Evolutionary conservation across 2,888 invertebrate species (phyloP), one percentile per base, ranked within the genome.

Genomic region (Acronicta aceris): DNA sequence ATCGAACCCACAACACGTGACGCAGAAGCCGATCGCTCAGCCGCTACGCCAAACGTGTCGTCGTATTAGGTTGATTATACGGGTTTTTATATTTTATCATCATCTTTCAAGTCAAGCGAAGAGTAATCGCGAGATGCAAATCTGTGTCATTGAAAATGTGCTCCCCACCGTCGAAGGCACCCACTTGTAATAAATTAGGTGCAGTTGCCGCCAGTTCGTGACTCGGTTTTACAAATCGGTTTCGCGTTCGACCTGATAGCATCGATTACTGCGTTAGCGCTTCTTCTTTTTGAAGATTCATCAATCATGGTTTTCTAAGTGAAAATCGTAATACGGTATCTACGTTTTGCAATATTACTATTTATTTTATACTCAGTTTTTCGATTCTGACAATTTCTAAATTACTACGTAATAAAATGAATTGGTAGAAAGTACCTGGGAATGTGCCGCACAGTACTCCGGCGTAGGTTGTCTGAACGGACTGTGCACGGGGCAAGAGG

Each of bases 401-500:
- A 38, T 13, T n/a, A 38, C 38, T 38, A 38, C n/a, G 10, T 12
- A 33, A 33, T 33, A 0, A 12, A 33, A 38, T 6, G 5, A 38
- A 1, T 38, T 38, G 5, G 5, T n/a, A 21, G 12, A 33, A 33
- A 33, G 17, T 79, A 94, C 94, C 94, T 94, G 94, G 74, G 94
- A 89, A 81, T 94, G 94, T 43, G 93, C 93, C 15, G 94, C 94
- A 81, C 94, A 94, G 74, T 90, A 94, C 67, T 94, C 94, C 43
- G 94, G 94, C 78, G 93, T 90, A 25, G 93, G 94, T 78, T 96
- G 97, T 71, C 97, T 93, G 88, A 96, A 97, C 27, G 97, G 97
- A 83, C 97, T 97, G 92, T 97, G 97, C 82, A 97, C 96, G 48
- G 97, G 97, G 83, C 97, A 97, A 82, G 96, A 95, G 84, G 83